Conservation (phyloP, 2,113 vertebrate species). For the Aspidoscelis tigris region DNA sequence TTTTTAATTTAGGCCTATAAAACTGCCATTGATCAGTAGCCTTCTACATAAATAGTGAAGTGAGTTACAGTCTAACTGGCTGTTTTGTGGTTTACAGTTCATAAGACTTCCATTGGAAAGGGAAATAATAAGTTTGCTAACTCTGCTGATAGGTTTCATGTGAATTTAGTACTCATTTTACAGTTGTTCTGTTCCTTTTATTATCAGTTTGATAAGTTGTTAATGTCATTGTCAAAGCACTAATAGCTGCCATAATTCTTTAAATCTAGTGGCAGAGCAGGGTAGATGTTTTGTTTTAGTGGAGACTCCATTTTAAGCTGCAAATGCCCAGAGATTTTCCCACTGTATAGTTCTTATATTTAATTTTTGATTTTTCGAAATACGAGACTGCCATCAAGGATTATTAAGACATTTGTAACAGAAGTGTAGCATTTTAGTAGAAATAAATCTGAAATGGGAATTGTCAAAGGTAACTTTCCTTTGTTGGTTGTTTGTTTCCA, state of each 20-base stretch:
- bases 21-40: constrained; percentile 35
- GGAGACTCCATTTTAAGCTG: constrained; percentile 24
- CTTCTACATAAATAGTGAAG: constrained; percentile 34
- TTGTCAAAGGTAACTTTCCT: constrained; percentile 33
- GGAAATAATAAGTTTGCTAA: background rate
- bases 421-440: constrained; percentile 9
- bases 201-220: constrained; percentile 19
- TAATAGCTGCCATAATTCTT: constrained; percentile 34
- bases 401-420: constrained; percentile 33
- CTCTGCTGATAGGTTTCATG: constrained; percentile 31
- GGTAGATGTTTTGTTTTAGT: constrained; percentile 26
- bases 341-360: constrained; percentile 45
- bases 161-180: constrained; percentile 52
- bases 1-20: constrained; percentile 47
- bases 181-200: constrained; percentile 45
- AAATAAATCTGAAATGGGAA: constrained; percentile 6
- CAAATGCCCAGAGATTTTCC: constrained; percentile 19
- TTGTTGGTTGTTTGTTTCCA: background rate
- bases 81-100: constrained; percentile 8
- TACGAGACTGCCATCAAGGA: constrained; percentile 17
- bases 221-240: constrained; percentile 42
- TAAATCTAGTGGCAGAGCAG: constrained; percentile 35
- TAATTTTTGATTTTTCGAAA: constrained; percentile 34
- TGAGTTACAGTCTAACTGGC: constrained; percentile 1
- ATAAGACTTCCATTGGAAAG: constrained; percentile 14